Evolutionary conservation across 1,140 invertebrate genomes (phyloP), one percentile per base, ranked within the genome.

Genomic region (Drosophila yakuba): DNA sequence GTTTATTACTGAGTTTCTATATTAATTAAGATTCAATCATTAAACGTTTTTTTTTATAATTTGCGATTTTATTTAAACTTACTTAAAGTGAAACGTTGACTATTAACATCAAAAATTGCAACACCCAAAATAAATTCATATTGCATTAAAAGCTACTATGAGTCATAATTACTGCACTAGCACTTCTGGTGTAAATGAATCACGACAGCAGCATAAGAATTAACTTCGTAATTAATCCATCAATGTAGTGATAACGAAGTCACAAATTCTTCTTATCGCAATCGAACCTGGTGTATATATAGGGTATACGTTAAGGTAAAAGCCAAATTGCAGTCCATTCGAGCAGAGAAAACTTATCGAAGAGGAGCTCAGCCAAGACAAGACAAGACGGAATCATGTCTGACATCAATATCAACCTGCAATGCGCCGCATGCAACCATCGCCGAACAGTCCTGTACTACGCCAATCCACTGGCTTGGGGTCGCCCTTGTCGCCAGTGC

Each of bases 381-480:
- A 4, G 2, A 61, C 28, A 28, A 15, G 14, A 25, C 38, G 50
- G 1, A 50, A 41, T 8, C 47, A 86, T 50, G 58, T 68, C 11
- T 15, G 59, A 64, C 14, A 32, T 64, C 1, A 62, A 64, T 1
- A 20, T 64, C 1, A 85, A 58, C 55, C 66, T 85, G 12, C 41
- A 71, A 11, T 80, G 74, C 69, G 23, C 12, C 12, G 74, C 80
- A n/a, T 85, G 82, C 51, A 39, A 63, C 56, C 81, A 85, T 54
- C 78, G 64, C 2, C 78, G 43, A 12, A 78, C 78, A 51, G 38
- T 60, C 6, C 51, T 82, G 3, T 63, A 52, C 7, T 17, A 51
- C 4, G 35, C 67, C 10, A 32, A 39, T 12, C 63, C 78, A 25
- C 74, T 61, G 78, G 64, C 25, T 10, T 85, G 74, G 52, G 69